Percentiles rank a stretch among this genome's conserved stretches.
Evolutionary conservation across 2,888 invertebrate genomes (phyloP).

Genomic region (Drosophila koepferae): DNA sequence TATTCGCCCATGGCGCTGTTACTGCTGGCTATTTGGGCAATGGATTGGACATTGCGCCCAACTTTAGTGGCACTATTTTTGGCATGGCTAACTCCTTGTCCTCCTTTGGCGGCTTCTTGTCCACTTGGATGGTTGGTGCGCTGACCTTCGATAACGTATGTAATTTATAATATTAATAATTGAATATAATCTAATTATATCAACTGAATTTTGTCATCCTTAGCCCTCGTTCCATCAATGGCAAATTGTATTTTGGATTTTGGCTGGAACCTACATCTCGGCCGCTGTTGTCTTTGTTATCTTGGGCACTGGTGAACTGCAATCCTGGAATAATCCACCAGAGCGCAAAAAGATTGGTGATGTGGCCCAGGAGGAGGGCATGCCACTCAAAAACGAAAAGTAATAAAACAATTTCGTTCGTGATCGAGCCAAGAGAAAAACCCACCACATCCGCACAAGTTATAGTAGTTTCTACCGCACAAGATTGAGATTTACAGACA

Average conservation of each 20-base stretch:
- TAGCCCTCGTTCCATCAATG: constrained; percentile 91
- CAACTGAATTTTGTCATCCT: constrained; percentile 34
- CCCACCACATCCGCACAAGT: constrained; percentile 72
- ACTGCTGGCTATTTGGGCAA: constrained; percentile 94
- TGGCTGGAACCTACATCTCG: constrained; percentile 89
- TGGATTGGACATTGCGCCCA: constrained; percentile 94
- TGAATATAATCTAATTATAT: neutral
- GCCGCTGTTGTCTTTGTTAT: constrained; percentile 88
- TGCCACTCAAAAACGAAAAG: constrained; percentile 84
- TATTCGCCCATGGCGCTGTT: constrained; percentile 94
- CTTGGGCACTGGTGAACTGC: constrained; percentile 88
- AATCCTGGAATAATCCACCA: constrained; percentile 86
- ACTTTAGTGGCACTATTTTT: constrained; percentile 95
- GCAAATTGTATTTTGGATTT: constrained; percentile 93
- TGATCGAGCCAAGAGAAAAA: constrained; percentile 7
- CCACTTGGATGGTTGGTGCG: constrained; percentile 92
- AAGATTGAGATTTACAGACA: constrained; percentile 60
- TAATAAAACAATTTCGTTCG: constrained; percentile 25
- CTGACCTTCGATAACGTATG: constrained; percentile 90
- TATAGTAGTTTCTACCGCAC: constrained; percentile 71
- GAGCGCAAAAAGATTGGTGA: constrained; percentile 75
- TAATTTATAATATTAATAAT: constrained; percentile 30
- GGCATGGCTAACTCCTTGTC: constrained; percentile 95
- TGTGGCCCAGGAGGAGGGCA: constrained; percentile 82
- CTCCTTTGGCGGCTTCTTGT: constrained; percentile 93